A percentile compares a stretch with the other conserved stretches of the same genome.
Conservation (phyloP, 2,888 invertebrate species). For the Folsomia manolachei region DNA sequence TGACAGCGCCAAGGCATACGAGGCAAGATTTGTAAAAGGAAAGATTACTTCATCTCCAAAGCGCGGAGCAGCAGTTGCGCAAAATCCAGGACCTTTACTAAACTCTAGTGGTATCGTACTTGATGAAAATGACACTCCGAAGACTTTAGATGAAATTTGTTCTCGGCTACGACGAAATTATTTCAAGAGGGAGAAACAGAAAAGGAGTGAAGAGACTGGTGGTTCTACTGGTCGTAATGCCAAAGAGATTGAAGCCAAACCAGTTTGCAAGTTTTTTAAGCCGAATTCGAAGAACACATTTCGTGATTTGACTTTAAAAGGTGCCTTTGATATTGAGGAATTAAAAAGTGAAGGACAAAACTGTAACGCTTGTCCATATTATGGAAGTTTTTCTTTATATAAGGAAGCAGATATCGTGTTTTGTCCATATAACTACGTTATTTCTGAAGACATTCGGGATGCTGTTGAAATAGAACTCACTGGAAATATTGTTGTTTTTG, state of each 20-base stretch:
- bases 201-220: too few relatives aligned
- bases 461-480: constrained; percentile 54
- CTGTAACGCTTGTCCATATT: constrained; percentile 33
- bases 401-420: constrained; percentile 56
- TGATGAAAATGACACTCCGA: neutral
- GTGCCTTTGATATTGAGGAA: constrained; percentile 44
- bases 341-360: constrained; percentile 21
- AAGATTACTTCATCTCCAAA: neutral
- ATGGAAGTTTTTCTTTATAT: constrained; percentile 27
- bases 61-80: too few relatives aligned
- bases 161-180: constrained; percentile 19
- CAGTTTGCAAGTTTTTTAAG: constrained; percentile 23
- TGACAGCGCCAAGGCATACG: neutral
- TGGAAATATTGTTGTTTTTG: constrained; percentile 57
- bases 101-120: neutral
- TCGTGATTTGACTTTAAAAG: neutral
- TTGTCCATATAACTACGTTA: constrained; percentile 61
- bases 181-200: constrained; percentile 8
- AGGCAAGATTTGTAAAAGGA: neutral
- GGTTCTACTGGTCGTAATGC: too few relatives aligned
- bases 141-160: constrained; percentile 21
- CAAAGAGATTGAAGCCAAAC: neutral
- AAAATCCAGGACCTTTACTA: neutral
- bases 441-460: constrained; percentile 56
- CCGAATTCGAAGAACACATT: neutral